Evolutionary conservation across 2,888 invertebrate genomes (phyloP).

Genomic region (Carpatolechia fugitivella): DNA sequence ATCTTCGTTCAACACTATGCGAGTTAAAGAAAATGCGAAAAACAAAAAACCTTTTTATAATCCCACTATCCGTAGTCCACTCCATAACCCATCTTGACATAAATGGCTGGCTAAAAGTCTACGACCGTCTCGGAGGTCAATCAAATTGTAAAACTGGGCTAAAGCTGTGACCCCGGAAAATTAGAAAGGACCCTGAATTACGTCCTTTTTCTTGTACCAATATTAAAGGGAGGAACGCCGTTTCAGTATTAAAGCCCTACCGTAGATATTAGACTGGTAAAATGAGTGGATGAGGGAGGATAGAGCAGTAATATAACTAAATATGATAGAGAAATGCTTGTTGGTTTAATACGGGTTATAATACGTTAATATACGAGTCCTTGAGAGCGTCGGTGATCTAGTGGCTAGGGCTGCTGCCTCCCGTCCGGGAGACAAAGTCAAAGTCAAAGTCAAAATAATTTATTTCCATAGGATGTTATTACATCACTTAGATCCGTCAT

Average conservation of each 20-base stretch:
- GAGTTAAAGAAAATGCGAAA: too few species aligned
- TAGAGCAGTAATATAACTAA: not conserved
- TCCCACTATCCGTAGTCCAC: not conserved
- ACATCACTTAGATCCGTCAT: too few species aligned
- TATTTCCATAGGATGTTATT: too few species aligned
- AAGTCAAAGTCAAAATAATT: too few species aligned
- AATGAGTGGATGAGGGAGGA: not conserved
- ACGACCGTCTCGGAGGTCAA: conserved; percentile 33
- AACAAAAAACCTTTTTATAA: not conserved
- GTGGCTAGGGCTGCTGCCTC: too few species aligned
- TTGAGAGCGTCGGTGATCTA: too few species aligned
- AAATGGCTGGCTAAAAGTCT: conserved; percentile 7
- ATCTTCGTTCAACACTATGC: too few species aligned
- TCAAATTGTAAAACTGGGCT: conserved; percentile 44
- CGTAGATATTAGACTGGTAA: not conserved
- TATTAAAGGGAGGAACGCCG: conserved; percentile 33
- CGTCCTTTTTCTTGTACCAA: conserved; percentile 42
- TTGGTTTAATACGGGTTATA: too few species aligned
- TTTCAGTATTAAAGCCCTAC: conserved; percentile 35
- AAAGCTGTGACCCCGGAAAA: conserved; percentile 36
- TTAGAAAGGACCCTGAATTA: conserved; percentile 42
- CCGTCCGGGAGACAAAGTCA: too few species aligned
- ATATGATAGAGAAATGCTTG: too few species aligned
- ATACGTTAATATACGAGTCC: too few species aligned
- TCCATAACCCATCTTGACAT: not conserved